Percentiles rank a stretch among this genome's conserved stretches.
phyloP scores from a whole-genome alignment of 2,888 invertebrate genomes.

The Ectropis crepuscularia region DNA sequence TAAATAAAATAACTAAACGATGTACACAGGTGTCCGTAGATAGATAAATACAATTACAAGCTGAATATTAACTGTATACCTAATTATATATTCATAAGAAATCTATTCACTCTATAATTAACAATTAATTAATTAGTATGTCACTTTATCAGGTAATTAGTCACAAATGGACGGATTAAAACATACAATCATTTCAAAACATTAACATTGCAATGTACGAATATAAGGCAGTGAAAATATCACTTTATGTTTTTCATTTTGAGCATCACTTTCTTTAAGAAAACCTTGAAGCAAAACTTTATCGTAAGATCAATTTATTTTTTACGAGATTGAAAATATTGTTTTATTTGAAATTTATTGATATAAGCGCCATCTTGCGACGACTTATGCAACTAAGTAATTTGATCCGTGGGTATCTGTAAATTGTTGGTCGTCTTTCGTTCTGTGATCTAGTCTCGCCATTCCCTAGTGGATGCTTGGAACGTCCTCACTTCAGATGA shows the following conservation, averaged over 20 bases:
- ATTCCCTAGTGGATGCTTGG: constrained; percentile 78
- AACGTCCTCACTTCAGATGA: constrained; percentile 81
- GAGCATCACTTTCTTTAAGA: constrained; percentile 47
- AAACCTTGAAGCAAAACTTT: background rate
- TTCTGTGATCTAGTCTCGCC: constrained; percentile 64
- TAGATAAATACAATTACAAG: background rate
- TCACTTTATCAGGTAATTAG: constrained; percentile 57
- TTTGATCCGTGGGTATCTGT: constrained; percentile 11
- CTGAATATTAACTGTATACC: constrained; percentile 11
- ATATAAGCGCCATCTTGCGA: constrained; percentile 16
- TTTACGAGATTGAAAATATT: background rate
- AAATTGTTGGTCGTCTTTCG: constrained; percentile 1
- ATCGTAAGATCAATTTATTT: background rate
- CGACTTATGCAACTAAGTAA: background rate
- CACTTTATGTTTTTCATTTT: constrained; percentile 52
- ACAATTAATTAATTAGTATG: constrained; percentile 48
- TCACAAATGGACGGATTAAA: constrained; percentile 50
- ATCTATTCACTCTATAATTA: constrained; percentile 28
- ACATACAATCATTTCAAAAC: constrained; percentile 11
- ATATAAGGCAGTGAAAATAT: constrained; percentile 49
- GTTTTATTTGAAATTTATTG: constrained; percentile 2
- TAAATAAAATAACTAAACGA: background rate
- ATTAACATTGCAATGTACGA: constrained; percentile 37
- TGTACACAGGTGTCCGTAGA: background rate
- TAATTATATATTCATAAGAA: constrained; percentile 21